phyloP scores from a whole-genome alignment of 2,888 invertebrate genomes.

The Lacanobia oleracea region DNA sequence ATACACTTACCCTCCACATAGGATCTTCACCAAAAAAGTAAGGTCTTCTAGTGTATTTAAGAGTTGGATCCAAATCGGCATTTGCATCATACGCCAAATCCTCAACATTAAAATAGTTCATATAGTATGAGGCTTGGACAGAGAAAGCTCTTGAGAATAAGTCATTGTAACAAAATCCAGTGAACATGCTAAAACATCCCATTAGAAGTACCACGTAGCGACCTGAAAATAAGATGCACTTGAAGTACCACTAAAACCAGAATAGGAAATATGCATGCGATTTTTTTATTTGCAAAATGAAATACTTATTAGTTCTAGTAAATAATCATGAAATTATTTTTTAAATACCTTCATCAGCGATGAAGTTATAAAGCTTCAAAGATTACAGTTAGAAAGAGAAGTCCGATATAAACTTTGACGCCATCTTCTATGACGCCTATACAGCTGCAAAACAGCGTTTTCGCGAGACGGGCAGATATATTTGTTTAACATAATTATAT shows the following conservation, averaged over 20 bases:
- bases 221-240: constrained; percentile 86
- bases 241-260: background rate
- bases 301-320: no score
- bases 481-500: no score
- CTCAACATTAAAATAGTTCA: constrained; percentile 67
- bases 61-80: constrained; percentile 91
- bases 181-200: constrained; percentile 98
- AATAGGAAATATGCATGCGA: no score
- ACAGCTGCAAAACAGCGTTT: no score
- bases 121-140: constrained; percentile 95
- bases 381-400: no score
- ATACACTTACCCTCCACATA: constrained; percentile 90
- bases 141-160: constrained; percentile 96
- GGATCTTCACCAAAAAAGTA: constrained; percentile 96
- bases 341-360: no score
- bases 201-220: constrained; percentile 98
- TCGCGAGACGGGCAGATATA: no score
- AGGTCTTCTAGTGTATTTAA: constrained; percentile 88
- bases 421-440: no score
- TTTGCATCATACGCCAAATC: constrained; percentile 49
- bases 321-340: no score
- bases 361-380: no score
- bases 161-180: constrained; percentile 99
- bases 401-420: no score
- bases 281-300: no score